Conservation (phyloP, 1,140 invertebrate species). For the Saccostrea echinata region DNA sequence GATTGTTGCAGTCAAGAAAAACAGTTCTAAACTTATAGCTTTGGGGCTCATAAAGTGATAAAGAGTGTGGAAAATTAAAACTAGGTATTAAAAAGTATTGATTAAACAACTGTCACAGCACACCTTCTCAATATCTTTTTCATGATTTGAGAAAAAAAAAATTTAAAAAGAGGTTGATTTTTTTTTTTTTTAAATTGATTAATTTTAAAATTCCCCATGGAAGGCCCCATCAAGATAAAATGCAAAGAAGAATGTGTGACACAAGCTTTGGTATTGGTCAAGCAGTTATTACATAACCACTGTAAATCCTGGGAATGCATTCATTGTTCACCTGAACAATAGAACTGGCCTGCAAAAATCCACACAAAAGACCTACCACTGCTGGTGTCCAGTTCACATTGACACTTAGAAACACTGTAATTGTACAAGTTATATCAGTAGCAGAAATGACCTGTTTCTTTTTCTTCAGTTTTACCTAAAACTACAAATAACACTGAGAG, state of each 20-base stretch:
- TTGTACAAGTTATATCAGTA: conserved; percentile 6
- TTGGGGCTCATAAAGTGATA: neutral
- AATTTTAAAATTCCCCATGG: neutral
- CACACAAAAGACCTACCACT: conserved; percentile 25
- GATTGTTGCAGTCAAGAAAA: conserved; percentile 16
- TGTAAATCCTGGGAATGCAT: conserved; percentile 35
- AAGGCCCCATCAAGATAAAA: conserved; percentile 14
- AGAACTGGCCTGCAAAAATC: conserved; percentile 29
- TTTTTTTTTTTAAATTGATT: neutral
- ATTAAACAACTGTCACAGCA: neutral
- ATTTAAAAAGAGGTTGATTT: neutral
- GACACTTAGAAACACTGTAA: conserved; percentile 16
- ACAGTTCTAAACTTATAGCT: conserved; percentile 1
- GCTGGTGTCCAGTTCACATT: conserved; percentile 1
- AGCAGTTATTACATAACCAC: conserved; percentile 25
- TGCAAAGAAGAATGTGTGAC: conserved; percentile 38
- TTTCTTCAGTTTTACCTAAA: neutral
- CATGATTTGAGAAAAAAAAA: neutral
- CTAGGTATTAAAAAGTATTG: neutral
- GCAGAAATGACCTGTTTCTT: neutral
- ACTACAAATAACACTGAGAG: neutral
- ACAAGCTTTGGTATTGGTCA: conserved; percentile 38
- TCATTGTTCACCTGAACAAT: conserved; percentile 25
- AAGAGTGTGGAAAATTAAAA: neutral
- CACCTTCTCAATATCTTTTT: neutral